Percentiles rank a stretch among this genome's conserved stretches.
phyloP scores from a whole-genome alignment of 2,888 invertebrate genomes.

The Neoitamus cyanurus region DNA sequence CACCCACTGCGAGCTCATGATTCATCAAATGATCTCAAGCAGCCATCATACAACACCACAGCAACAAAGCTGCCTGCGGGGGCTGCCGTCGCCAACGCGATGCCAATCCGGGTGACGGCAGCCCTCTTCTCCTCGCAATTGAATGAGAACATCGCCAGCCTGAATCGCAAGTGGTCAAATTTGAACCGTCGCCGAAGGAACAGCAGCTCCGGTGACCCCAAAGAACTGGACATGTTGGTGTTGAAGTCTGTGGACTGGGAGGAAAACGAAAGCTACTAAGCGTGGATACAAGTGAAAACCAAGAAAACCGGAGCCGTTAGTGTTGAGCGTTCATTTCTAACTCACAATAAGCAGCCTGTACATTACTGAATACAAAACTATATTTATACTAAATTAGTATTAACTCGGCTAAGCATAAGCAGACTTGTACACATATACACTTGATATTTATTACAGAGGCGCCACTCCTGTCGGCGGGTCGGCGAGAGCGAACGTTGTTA shows the following conservation, averaged over 20 bases:
- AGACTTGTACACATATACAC: slow-evolving; percentile 37
- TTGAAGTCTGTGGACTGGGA: slow-evolving; percentile 66
- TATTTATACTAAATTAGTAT: slow-evolving; percentile 45
- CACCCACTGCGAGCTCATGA: slow-evolving; percentile 28
- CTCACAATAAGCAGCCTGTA: slow-evolving; percentile 37
- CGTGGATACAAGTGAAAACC: not conserved
- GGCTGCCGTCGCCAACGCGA: slow-evolving; percentile 44
- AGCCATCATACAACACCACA: slow-evolving; percentile 42
- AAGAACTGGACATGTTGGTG: slow-evolving; percentile 65
- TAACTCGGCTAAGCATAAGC: slow-evolving; percentile 33
- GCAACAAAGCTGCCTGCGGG: slow-evolving; percentile 39
- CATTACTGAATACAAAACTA: slow-evolving; percentile 36
- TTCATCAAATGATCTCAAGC: slow-evolving; percentile 26
- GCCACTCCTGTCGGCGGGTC: not conserved
- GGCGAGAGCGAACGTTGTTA: slow-evolving; percentile 35
- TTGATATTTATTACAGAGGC: slow-evolving; percentile 24
- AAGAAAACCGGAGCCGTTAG: not conserved
- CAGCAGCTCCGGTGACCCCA: slow-evolving; percentile 64
- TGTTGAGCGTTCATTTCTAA: slow-evolving; percentile 38
- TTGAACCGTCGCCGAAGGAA: slow-evolving; percentile 61
- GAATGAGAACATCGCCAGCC: slow-evolving; percentile 57
- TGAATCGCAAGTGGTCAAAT: slow-evolving; percentile 65
- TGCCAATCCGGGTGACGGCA: slow-evolving; percentile 59
- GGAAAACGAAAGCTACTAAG: slow-evolving; percentile 65
- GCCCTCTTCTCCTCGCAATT: slow-evolving; percentile 64